Evolutionary conservation across 2,888 invertebrate species (phyloP).

Genomic region (Lomographa bimaculata): DNA sequence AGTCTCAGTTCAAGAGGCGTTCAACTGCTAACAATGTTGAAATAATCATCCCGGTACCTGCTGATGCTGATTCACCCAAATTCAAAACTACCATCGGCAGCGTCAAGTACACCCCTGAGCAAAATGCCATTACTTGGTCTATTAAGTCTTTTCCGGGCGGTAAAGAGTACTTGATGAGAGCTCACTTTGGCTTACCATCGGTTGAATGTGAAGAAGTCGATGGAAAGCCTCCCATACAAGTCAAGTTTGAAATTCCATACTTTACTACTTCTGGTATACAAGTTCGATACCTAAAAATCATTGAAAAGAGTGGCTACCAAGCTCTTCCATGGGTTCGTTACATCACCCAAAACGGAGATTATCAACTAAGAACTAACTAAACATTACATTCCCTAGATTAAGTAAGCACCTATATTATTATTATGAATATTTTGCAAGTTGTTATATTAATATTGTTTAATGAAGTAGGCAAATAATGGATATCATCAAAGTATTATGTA

Average conservation of each 20-base stretch:
- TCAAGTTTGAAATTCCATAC: constrained; percentile 99
- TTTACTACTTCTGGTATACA: constrained; percentile 99
- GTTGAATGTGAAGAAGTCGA: constrained; percentile 97
- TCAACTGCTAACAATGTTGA: constrained; percentile 99
- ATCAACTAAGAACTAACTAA: constrained; percentile 96
- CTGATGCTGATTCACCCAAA: constrained; percentile 99
- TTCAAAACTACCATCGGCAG: constrained; percentile 98
- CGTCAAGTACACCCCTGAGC: constrained; percentile 98
- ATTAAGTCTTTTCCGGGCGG: constrained; percentile 99
- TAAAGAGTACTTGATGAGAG: constrained; percentile 98
- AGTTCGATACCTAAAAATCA: constrained; percentile 98
- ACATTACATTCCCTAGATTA: constrained; percentile 45
- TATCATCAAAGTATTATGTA: constrained; percentile 59
- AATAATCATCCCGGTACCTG: constrained; percentile 97
- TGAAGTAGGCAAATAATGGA: constrained; percentile 34
- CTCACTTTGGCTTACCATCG: constrained; percentile 98
- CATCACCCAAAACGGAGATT: constrained; percentile 99
- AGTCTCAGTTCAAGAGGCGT: constrained; percentile 98
- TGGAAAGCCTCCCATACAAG: constrained; percentile 98
- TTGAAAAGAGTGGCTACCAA: constrained; percentile 99
- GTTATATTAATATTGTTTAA: constrained; percentile 39
- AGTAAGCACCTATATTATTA: constrained; percentile 44
- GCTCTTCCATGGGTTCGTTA: constrained; percentile 99
- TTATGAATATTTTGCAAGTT: constrained; percentile 57
- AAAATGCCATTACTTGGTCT: constrained; percentile 98